Evolutionary conservation across 2,113 vertebrate genomes (phyloP).

Genomic region (Ranitomeya imitator): DNA sequence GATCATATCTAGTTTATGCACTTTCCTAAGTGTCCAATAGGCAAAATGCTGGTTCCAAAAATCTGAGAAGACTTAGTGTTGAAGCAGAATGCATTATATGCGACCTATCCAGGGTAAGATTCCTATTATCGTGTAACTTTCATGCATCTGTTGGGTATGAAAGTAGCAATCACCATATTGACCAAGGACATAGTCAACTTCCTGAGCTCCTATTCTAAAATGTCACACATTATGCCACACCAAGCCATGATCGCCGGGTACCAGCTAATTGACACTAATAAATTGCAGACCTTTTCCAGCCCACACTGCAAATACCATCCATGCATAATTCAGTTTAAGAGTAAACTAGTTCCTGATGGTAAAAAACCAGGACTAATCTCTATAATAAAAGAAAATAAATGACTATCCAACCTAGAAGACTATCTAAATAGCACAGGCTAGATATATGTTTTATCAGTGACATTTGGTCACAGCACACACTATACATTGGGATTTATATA

Average conservation of each 20-base stretch:
- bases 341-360: neutral
- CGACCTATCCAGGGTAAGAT: too few species aligned
- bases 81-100: too few species aligned
- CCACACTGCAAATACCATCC: neutral
- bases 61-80: too few species aligned
- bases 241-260: neutral
- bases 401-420: neutral
- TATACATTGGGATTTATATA: too few species aligned
- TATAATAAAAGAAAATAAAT: neutral
- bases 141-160: too few species aligned
- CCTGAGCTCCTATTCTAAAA: neutral
- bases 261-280: neutral
- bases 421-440: too few species aligned
- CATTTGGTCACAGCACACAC: too few species aligned
- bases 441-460: too few species aligned
- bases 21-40: too few species aligned
- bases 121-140: too few species aligned
- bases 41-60: too few species aligned
- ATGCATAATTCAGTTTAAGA: neutral
- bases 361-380: neutral
- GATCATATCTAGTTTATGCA: too few species aligned
- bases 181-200: neutral
- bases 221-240: neutral
- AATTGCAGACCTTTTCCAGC: neutral
- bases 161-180: neutral